A percentile compares a stretch with the other conserved stretches of the same genome.
These are phyloP conservation scores for Andrena minutula DNA, from an alignment of 2,888 invertebrate genomes.

Conservation along the genomic window DNA sequence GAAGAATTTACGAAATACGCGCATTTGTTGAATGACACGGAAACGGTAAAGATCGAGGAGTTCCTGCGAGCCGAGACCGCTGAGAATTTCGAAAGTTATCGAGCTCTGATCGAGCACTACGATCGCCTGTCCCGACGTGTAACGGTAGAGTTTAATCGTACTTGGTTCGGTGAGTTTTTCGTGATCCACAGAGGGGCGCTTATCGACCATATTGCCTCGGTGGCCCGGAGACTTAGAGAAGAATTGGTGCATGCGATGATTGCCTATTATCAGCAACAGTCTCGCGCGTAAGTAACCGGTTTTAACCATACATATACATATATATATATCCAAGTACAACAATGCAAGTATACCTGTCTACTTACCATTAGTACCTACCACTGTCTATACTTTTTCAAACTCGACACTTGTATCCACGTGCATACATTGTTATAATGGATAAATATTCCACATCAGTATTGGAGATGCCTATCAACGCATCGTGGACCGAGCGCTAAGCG, in stretches of 20 bases:
- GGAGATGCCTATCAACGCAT: conserved; percentile 94
- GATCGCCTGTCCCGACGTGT: conserved; percentile 88
- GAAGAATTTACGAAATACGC: conserved; percentile 94
- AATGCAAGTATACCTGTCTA: too few species aligned
- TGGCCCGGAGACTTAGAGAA: conserved; percentile 90
- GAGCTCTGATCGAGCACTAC: conserved; percentile 87
- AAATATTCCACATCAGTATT: conserved; percentile 81
- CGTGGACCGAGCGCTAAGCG: conserved; percentile 91
- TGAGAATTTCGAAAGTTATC: conserved; percentile 88
- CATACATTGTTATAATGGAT: background rate
- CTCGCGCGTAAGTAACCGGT: conserved; percentile 88
- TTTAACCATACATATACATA: too few species aligned
- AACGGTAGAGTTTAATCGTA: conserved; percentile 87
- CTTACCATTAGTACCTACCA: too few species aligned
- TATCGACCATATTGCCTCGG: conserved; percentile 89
- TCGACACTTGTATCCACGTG: too few species aligned
- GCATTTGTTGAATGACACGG: conserved; percentile 90
- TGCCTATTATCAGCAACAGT: conserved; percentile 91
- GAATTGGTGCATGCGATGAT: conserved; percentile 91
- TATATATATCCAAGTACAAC: too few species aligned
- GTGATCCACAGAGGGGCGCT: conserved; percentile 93
- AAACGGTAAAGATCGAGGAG: conserved; percentile 84
- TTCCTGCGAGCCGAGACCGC: conserved; percentile 89
- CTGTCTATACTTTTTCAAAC: too few species aligned
- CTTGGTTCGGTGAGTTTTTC: conserved; percentile 93